A percentile compares a stretch with the other conserved stretches of the same genome.
phyloP scores from a whole-genome alignment of 2,888 invertebrate species.

The Drosophila sordidula region DNA sequence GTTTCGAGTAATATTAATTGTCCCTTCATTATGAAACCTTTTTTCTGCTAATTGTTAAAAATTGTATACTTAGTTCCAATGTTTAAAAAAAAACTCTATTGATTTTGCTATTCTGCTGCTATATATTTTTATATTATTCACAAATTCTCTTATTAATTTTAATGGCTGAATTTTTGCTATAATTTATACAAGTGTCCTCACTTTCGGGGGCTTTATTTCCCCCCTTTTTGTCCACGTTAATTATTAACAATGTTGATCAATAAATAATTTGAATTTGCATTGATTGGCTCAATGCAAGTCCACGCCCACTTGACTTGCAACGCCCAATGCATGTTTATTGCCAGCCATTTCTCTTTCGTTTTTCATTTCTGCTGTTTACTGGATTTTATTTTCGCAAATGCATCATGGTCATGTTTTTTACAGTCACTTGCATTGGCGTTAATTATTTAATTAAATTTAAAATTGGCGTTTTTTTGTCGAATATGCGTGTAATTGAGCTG shows the following conservation, averaged over 20 bases:
- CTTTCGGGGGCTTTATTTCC: too few species aligned
- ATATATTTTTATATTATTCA: background rate
- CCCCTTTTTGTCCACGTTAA: too few species aligned
- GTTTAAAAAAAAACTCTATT: too few species aligned
- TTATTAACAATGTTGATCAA: constrained; percentile 45
- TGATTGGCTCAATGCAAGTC: constrained; percentile 44
- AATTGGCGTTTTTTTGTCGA: constrained; percentile 26
- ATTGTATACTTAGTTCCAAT: too few species aligned
- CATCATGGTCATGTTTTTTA: constrained; percentile 17
- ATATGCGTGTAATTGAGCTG: constrained; percentile 57
- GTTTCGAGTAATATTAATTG: too few species aligned
- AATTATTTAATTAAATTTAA: constrained; percentile 61
- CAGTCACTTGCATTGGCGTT: constrained; percentile 34
- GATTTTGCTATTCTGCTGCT: background rate
- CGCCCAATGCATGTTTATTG: constrained; percentile 41
- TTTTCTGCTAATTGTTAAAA: too few species aligned
- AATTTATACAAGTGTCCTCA: constrained; percentile 21
- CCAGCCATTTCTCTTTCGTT: constrained; percentile 4
- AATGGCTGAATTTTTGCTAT: constrained; percentile 39
- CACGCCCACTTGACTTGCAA: constrained; percentile 21
- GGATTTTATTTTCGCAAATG: constrained; percentile 6
- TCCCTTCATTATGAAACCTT: too few species aligned
- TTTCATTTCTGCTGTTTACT: constrained; percentile 10
- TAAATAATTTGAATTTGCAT: constrained; percentile 57
- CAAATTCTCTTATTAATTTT: constrained; percentile 4